These are phyloP conservation scores for Paracentrotus lividus DNA, from an alignment of 53 echinoderm and acorn worm genomes.

Conservation along the genomic window DNA sequence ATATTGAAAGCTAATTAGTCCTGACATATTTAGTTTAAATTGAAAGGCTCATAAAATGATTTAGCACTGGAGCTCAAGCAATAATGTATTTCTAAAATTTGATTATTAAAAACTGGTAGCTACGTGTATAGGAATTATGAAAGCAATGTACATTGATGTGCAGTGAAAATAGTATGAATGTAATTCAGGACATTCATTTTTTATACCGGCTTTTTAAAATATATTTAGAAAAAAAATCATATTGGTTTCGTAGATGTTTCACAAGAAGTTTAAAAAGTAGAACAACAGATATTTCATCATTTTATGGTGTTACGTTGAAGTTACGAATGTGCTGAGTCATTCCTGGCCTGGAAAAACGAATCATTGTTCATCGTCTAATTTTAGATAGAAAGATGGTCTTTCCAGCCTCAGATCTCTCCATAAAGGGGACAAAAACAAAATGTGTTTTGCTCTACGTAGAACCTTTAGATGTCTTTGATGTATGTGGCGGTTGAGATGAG, in stretches of 20 bases:
- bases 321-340: conserved; percentile 4
- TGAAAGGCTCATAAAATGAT: too few species aligned
- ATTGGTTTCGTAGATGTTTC: too few species aligned
- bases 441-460: background rate
- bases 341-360: conserved; percentile 21
- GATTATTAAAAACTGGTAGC: conserved; percentile 35
- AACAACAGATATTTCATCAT: too few species aligned
- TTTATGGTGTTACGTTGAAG: too few species aligned
- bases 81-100: conserved; percentile 11
- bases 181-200: too few species aligned
- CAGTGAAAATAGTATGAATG: too few species aligned
- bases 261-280: too few species aligned
- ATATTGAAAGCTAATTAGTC: conserved; percentile 35
- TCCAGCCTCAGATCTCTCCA: background rate
- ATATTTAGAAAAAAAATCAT: too few species aligned
- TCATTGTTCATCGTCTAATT: background rate
- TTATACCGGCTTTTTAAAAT: too few species aligned
- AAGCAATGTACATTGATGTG: background rate
- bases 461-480: background rate
- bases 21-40: conserved; percentile 40
- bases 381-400: background rate
- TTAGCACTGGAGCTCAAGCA: conserved; percentile 4
- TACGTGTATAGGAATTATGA: background rate
- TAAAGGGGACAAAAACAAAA: background rate
- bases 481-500: background rate